These are phyloP conservation scores for Tachysurus fulvidraco DNA, from an alignment of 2,113 vertebrate genomes.

Conservation along the genomic window DNA sequence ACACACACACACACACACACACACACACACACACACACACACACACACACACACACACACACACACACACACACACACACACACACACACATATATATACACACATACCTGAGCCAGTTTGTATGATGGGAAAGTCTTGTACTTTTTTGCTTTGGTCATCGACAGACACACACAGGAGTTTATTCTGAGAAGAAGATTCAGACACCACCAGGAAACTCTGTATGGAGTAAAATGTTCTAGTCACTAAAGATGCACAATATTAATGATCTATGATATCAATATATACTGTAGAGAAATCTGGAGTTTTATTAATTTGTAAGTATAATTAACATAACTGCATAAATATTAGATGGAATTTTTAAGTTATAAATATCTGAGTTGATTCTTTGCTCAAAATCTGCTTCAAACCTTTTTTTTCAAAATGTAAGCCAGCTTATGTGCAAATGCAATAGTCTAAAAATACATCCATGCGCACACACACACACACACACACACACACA, in stretches of 20 bases:
- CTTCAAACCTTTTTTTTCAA: background rate
- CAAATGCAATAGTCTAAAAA: background rate
- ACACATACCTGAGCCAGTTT: background rate
- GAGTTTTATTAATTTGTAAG: background rate
- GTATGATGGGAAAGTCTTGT: conserved; percentile 59
- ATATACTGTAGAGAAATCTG: background rate
- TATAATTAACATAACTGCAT: background rate
- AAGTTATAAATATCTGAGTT: background rate
- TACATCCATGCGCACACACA: conserved; percentile 1
- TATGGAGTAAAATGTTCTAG: background rate
- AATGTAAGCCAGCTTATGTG: background rate
- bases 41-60: no score
- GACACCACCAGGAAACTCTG: conserved; percentile 72
- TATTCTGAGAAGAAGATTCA: conserved; percentile 47
- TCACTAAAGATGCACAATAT: background rate
- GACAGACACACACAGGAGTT: conserved; percentile 61
- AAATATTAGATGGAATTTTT: background rate
- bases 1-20: no score
- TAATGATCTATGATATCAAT: background rate
- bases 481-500: no score
- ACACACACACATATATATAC: no score
- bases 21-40: no score
- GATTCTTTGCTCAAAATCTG: background rate
- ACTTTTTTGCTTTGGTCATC: conserved; percentile 45
- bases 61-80: no score